A percentile compares a stretch with the other conserved stretches of the same genome.
Evolutionary conservation across 2,113 vertebrate genomes (phyloP).

Genomic region (Rhombomys opimus): DNA sequence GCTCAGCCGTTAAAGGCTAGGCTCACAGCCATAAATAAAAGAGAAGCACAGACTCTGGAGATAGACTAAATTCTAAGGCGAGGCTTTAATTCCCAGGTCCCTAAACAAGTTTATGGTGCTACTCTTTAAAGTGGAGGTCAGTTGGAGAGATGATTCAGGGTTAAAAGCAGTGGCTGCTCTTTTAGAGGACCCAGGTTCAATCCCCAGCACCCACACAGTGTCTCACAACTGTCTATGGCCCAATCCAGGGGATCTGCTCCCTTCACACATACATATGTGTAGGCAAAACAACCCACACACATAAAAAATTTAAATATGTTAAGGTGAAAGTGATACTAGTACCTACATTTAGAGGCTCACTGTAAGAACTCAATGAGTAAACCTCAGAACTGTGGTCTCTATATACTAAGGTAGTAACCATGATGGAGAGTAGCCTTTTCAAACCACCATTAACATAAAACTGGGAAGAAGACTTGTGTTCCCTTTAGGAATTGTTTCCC

Average conservation of each 20-base stretch:
- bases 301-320: background rate
- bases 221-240: background rate
- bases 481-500: constrained; percentile 19
- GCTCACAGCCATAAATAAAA: too few relatives aligned
- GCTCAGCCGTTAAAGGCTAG: background rate
- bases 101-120: background rate
- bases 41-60: background rate
- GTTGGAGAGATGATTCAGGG: background rate
- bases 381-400: background rate
- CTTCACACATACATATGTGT: background rate
- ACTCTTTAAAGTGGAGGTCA: background rate
- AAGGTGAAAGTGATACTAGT: background rate
- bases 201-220: background rate
- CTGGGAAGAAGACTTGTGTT: constrained; percentile 18
- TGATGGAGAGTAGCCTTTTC: background rate
- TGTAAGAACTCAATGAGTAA: background rate
- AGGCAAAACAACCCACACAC: background rate
- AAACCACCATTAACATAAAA: background rate
- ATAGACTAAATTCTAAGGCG: background rate
- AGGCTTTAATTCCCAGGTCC: background rate
- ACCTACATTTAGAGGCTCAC: background rate
- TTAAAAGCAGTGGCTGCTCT: background rate
- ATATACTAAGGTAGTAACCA: background rate
- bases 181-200: background rate
- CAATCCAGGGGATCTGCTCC: background rate